These are phyloP conservation scores for Polypedilum vanderplanki DNA, from an alignment of 1,140 invertebrate species.

Conservation along the genomic window DNA sequence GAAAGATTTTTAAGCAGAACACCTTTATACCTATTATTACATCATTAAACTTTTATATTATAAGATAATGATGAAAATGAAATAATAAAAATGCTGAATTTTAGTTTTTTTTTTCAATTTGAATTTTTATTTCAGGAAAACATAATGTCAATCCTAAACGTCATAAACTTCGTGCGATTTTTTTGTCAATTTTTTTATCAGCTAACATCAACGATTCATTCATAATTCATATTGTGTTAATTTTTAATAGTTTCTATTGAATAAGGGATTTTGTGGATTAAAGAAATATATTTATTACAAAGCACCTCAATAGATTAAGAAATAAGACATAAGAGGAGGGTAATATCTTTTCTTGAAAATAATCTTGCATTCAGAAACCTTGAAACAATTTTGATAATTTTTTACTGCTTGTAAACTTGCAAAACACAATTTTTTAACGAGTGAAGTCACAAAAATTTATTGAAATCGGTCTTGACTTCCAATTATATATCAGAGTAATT, in stretches of 20 bases:
- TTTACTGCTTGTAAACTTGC: too few species aligned
- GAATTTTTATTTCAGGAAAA: neutral
- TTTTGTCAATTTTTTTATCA: neutral
- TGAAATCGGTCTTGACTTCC: neutral
- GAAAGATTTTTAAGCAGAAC: too few species aligned
- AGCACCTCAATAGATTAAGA: neutral
- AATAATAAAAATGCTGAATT: too few species aligned
- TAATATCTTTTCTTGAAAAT: too few species aligned
- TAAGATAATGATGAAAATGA: too few species aligned
- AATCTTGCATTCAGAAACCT: too few species aligned
- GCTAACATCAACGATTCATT: neutral
- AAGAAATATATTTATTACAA: neutral
- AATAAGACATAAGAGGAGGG: neutral
- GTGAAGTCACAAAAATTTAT: neutral
- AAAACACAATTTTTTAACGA: too few species aligned
- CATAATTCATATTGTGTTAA: neutral
- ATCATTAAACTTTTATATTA: too few species aligned
- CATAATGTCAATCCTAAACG: neutral
- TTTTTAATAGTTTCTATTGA: neutral
- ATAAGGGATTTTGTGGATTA: neutral
- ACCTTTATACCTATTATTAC: too few species aligned
- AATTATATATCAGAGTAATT: neutral
- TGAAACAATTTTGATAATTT: too few species aligned
- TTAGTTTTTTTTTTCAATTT: neutral
- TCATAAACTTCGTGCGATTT: conserved; percentile 3